These are phyloP conservation scores for Coluber constrictor DNA, from an alignment of 2,797 vertebrate genomes.

Conservation along the genomic window DNA sequence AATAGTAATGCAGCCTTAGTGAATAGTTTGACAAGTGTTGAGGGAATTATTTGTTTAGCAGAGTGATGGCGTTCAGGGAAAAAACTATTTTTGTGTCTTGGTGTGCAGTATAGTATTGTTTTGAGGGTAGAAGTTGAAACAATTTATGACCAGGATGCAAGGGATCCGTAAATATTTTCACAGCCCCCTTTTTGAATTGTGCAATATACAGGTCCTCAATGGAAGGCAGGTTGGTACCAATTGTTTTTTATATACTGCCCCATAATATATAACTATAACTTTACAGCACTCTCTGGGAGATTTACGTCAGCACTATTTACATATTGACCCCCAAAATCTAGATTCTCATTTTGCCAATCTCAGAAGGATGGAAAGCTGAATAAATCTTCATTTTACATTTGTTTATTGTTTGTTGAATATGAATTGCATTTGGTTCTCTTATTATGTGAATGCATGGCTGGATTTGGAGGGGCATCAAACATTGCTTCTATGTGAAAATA, in stretches of 20 bases:
- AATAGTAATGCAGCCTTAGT: too few species aligned
- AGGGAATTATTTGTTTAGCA: too few species aligned
- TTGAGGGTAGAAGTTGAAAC: too few species aligned
- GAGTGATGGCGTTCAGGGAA: too few species aligned
- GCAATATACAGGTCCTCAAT: too few species aligned
- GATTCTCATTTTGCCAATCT: neutral
- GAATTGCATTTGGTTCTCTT: neutral
- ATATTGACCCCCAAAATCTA: neutral
- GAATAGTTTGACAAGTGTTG: too few species aligned
- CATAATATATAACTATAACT: neutral
- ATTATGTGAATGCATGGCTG: neutral
- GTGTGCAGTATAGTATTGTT: too few species aligned
- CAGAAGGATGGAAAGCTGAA: neutral
- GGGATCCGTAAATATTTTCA: too few species aligned
- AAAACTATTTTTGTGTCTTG: too few species aligned
- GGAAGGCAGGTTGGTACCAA: too few species aligned
- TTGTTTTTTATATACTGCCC: neutral
- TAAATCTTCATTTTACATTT: neutral
- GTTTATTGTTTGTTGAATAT: neutral
- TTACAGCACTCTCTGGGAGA: neutral
- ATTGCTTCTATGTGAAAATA: neutral
- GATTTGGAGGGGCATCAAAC: neutral
- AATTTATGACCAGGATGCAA: too few species aligned
- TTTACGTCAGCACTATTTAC: neutral
- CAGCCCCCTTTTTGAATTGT: too few species aligned